These are phyloP conservation scores for Apostichopus californicus DNA, from an alignment of 35 echinoderm and acorn worm genomes.

Conservation along the genomic window DNA sequence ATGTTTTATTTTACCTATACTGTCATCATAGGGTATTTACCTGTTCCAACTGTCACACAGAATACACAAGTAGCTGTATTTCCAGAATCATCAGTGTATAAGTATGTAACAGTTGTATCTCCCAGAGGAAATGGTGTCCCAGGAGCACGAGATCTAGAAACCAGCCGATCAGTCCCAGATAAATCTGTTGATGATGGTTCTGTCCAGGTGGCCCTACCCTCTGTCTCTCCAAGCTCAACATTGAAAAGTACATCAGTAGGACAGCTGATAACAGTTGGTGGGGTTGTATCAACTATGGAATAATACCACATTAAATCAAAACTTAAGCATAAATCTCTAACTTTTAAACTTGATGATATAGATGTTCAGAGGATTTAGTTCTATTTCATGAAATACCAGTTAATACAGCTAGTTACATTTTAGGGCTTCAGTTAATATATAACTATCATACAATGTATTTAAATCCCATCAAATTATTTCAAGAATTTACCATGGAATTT, in stretches of 20 bases:
- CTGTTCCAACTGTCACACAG: constrained; percentile 61
- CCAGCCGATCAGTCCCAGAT: not conserved
- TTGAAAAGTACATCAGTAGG: not conserved
- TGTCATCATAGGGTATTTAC: not conserved
- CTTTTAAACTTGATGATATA: too few relatives aligned
- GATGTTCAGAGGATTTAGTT: too few relatives aligned
- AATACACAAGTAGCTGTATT: constrained; percentile 52
- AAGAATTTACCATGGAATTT: too few relatives aligned
- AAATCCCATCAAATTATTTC: too few relatives aligned
- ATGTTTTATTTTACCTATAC: too few relatives aligned
- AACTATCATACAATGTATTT: too few relatives aligned
- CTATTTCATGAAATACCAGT: too few relatives aligned
- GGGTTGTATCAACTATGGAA: not conserved
- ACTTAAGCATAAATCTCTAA: too few relatives aligned
- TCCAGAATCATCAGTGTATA: constrained; percentile 58
- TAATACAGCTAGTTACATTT: too few relatives aligned
- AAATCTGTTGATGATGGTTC: constrained; percentile 9
- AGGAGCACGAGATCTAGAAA: not conserved
- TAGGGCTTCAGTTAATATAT: too few relatives aligned
- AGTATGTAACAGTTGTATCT: constrained; percentile 42
- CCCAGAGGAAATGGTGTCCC: not conserved
- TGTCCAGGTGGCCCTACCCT: not conserved
- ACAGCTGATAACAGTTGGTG: not conserved
- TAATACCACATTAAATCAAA: too few relatives aligned
- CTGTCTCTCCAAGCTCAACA: not conserved